phyloP scores from a whole-genome alignment of 2,113 vertebrate species.

The Pollachius pollachius region DNA sequence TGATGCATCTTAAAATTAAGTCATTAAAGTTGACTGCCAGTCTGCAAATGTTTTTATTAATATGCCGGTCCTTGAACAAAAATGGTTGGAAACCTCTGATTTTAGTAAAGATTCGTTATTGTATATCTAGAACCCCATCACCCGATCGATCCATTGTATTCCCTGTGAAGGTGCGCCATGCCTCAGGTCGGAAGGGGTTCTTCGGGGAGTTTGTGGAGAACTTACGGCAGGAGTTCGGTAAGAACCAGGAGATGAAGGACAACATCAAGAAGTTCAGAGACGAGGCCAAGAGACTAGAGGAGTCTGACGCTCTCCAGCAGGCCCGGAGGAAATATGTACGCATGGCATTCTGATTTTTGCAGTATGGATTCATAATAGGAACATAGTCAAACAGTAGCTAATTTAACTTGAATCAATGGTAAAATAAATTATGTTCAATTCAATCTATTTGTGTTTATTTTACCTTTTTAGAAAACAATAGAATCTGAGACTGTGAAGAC shows the following conservation, averaged over 20 bases:
- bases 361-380: not conserved
- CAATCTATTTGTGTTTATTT: not conserved
- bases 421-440: not conserved
- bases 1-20: no score
- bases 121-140: not conserved
- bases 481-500: conserved; percentile 92
- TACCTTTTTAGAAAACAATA: conserved; percentile 83
- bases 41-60: no score
- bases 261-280: conserved; percentile 94
- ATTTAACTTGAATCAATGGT: not conserved
- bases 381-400: not conserved
- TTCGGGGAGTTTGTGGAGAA: conserved; percentile 89
- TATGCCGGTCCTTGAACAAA: no score
- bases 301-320: conserved; percentile 89
- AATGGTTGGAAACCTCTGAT: no score
- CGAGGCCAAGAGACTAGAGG: conserved; percentile 89
- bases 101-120: no score
- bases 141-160: not conserved
- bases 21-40: no score
- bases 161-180: conserved; percentile 60
- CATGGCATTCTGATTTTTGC: not conserved
- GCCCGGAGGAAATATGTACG: conserved; percentile 93
- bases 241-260: conserved; percentile 97
- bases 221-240: conserved; percentile 89
- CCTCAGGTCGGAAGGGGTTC: conserved; percentile 81